phyloP scores from a whole-genome alignment of 2,113 vertebrate species.

The Nesogale talazaci region DNA sequence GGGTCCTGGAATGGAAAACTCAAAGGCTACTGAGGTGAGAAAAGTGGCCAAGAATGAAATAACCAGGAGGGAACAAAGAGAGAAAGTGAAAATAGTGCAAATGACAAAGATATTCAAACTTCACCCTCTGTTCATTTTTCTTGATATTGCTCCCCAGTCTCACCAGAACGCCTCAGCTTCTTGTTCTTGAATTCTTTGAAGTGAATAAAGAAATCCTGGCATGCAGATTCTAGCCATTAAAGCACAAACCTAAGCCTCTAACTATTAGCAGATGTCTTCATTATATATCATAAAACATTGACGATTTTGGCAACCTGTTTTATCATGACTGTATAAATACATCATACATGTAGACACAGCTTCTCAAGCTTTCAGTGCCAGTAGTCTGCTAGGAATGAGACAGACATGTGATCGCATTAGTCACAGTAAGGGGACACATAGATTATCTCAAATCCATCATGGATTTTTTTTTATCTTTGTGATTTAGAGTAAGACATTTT shows the following conservation, averaged over 20 bases:
- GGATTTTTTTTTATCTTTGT: conserved; percentile 46
- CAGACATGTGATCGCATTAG: not conserved
- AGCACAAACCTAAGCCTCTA: not conserved
- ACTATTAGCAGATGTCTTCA: not conserved
- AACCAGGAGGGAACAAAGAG: not conserved
- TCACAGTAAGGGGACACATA: not conserved
- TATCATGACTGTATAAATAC: not conserved
- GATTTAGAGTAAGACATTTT: conserved; percentile 49
- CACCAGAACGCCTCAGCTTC: not conserved
- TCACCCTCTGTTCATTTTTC: not conserved
- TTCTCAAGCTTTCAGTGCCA: not conserved
- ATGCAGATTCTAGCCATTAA: not conserved
- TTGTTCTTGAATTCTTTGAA: not conserved
- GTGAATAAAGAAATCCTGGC: not conserved
- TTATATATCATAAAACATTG: not conserved
- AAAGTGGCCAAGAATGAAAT: not conserved
- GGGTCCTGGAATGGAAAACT: not conserved
- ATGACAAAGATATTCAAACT: not conserved
- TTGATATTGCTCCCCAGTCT: not conserved
- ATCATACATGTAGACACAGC: not conserved
- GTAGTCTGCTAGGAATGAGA: not conserved
- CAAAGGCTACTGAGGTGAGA: not conserved
- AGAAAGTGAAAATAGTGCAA: not conserved
- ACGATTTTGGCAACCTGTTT: not conserved
- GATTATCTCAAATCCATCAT: conserved; percentile 12